phyloP scores from a whole-genome alignment of 2,113 vertebrate species.

The Ceratotherium simum region DNA sequence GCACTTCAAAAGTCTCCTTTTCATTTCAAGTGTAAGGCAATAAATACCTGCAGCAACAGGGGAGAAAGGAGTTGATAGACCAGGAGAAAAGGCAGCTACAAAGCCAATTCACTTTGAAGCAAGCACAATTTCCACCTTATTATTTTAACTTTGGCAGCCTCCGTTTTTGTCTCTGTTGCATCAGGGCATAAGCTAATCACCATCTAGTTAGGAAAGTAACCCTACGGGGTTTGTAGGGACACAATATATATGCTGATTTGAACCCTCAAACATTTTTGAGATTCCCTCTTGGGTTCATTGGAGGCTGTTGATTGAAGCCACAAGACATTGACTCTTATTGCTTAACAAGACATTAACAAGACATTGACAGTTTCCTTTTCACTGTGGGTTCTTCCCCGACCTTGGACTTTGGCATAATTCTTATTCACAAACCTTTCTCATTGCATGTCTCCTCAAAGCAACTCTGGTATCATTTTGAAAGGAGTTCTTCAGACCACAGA shows the following conservation, averaged over 20 bases:
- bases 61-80: background rate
- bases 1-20: conserved; percentile 72
- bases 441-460: conserved; percentile 36
- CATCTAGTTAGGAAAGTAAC: conserved; percentile 11
- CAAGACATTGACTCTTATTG: background rate
- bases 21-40: conserved; percentile 84
- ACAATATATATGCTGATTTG: background rate
- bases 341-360: no score
- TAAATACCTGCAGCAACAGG: conserved; percentile 75
- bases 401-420: conserved; percentile 69
- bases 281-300: conserved; percentile 37
- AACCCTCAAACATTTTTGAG: conserved; percentile 48
- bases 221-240: conserved; percentile 45
- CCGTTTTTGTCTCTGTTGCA: conserved; percentile 35
- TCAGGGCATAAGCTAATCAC: conserved; percentile 69
- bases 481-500: conserved; percentile 75
- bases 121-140: conserved; percentile 77
- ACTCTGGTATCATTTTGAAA: conserved; percentile 55
- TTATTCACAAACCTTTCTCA: conserved; percentile 76
- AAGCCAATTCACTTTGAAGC: conserved; percentile 51
- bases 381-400: conserved; percentile 67
- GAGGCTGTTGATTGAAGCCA: background rate
- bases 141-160: conserved; percentile 45
- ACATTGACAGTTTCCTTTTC: conserved; percentile 62
- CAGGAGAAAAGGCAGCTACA: background rate